A percentile compares a stretch with the other conserved stretches of the same genome.
These are phyloP conservation scores for Fragum sueziense DNA, from an alignment of 2,888 invertebrate species.

Conservation along the genomic window DNA sequence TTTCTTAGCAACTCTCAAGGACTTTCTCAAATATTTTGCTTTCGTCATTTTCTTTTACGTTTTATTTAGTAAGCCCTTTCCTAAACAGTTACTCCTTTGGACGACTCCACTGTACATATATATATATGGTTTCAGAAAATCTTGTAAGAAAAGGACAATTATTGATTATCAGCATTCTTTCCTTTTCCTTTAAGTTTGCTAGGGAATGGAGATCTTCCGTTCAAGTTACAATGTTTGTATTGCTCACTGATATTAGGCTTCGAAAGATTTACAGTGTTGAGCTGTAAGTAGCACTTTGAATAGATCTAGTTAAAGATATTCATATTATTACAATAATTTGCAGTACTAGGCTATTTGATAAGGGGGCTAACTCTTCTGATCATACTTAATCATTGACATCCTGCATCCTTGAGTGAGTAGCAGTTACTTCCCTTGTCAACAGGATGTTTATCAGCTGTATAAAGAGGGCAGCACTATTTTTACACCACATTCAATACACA, in stretches of 20 bases:
- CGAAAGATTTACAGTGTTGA: no score
- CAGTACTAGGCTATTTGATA: no score
- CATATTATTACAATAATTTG: no score
- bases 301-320: no score
- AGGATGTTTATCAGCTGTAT: slow-evolving; percentile 10
- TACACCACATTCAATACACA: slow-evolving; percentile 32
- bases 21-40: no score
- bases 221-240: no score
- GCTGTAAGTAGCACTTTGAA: no score
- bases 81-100: not conserved
- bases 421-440: not conserved
- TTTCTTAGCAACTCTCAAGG: no score
- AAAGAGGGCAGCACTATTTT: slow-evolving; percentile 12
- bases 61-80: not conserved
- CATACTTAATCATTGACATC: not conserved
- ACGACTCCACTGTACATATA: not conserved
- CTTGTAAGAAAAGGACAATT: not conserved
- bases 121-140: no score
- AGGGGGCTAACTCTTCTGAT: not conserved
- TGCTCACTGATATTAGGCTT: no score
- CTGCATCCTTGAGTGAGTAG: not conserved
- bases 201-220: no score
- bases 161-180: not conserved
- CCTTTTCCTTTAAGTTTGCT: not conserved
- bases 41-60: no score